Base-by-base conservation (phyloP, 1,140 invertebrate genomes). In the Drosophila hydei region DNA sequence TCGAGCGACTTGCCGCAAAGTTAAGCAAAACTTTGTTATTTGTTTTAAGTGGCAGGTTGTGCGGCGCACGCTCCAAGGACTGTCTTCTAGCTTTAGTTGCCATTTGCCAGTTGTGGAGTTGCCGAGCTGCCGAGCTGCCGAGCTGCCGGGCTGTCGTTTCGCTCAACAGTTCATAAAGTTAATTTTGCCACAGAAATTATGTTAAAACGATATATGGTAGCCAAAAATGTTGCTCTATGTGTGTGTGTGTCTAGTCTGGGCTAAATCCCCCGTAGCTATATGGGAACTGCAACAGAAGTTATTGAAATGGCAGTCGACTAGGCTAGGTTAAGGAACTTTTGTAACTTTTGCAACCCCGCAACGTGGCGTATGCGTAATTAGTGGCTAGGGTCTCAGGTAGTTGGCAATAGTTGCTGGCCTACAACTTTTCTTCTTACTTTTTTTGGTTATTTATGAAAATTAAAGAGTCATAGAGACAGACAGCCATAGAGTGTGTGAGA, bases 141-240 rank as follows among this genome's bases (percentile, higher is more conserved):
- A 11, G 38, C 3, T 40, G 38, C 38, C 38, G 36, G 36, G 36
- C 51, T 64, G 21, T 62, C 72, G 79, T 69, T 73, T 76, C 68
- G 89, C 84, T 90, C 88, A 90, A 90, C 87, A 90, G 88, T 90
- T 90, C 87, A 90, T 90, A 90, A 90, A 90, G 88, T 90, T 90
- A 90, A 90, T 90, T 90, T 90, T 84, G 85, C 88, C 87, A 87
- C 87, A 90, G 72, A 90, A 90, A 90, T 90, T 90, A 90, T 90
- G 87, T 90, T 90, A 90, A 90, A 90, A 90, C 87, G 88, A 90
- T 90, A 90, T 83, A 88, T 83, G 83, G 76, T 30, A 64, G 81
- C 63, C 59, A 72, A 71, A 42, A 50, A 54, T 84, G 64, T 79
- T 58, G 77, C 69, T 75, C 52, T 48, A 60, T 65, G 19, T 38